Evolutionary conservation across 2,888 invertebrate species (phyloP).

Genomic region (Sinelater perroti): DNA sequence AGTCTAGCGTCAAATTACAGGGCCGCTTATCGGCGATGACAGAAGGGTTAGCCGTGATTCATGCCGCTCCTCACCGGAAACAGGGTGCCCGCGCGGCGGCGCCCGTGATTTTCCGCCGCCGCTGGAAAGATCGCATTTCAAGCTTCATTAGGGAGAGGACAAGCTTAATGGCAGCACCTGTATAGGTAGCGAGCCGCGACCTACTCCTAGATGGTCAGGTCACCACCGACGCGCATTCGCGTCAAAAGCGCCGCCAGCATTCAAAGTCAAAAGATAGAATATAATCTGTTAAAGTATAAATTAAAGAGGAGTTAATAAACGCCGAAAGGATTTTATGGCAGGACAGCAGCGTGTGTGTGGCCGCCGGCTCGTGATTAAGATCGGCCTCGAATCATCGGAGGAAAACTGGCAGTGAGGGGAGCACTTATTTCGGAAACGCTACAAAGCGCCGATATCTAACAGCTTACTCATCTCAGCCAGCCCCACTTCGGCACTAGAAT

Average conservation of each 20-base stretch:
- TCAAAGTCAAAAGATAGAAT: conserved; percentile 44
- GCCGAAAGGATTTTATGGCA: conserved; percentile 40
- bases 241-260: conserved; percentile 41
- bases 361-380: conserved; percentile 49
- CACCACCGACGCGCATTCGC: background rate
- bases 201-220: background rate
- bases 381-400: conserved; percentile 42
- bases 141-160: background rate
- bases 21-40: conserved; percentile 53
- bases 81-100: background rate
- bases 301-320: conserved; percentile 48
- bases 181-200: background rate
- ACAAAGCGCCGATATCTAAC: conserved; percentile 55
- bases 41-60: conserved; percentile 53
- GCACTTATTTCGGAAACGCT: conserved; percentile 51
- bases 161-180: background rate
- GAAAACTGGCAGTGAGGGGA: conserved; percentile 43
- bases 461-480: conserved; percentile 50
- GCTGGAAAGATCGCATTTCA: background rate
- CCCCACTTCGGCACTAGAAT: conserved; percentile 45
- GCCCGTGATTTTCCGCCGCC: background rate
- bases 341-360: conserved; percentile 45
- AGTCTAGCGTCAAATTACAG: conserved; percentile 52
- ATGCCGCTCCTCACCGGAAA: conserved; percentile 44
- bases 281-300: conserved; percentile 49